phyloP scores from a whole-genome alignment of 1,140 invertebrate genomes.

The Parasteatoda tepidariorum region DNA sequence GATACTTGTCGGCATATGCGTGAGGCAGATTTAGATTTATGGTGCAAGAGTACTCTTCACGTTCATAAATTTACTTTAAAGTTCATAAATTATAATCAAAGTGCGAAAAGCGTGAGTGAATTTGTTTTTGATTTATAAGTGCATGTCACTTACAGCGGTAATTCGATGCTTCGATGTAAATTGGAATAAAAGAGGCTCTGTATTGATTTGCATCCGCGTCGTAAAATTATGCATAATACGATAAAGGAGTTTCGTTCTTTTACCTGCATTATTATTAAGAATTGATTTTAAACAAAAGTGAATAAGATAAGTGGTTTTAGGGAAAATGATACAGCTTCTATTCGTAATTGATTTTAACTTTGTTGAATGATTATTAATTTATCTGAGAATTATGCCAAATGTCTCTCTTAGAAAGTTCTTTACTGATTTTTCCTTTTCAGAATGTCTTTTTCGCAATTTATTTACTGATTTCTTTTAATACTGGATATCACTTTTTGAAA shows the following conservation, averaged over 20 bases:
- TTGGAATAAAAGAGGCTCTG: neutral
- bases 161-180: neutral
- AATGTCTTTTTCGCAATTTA: no score
- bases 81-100: conserved; percentile 8
- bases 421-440: no score
- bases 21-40: conserved; percentile 2
- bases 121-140: conserved; percentile 7
- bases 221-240: neutral
- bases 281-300: neutral
- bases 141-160: neutral
- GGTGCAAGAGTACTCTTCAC: neutral
- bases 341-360: no score
- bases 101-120: neutral
- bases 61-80: conserved; percentile 5
- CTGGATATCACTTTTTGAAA: no score
- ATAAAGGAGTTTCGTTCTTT: neutral
- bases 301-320: neutral
- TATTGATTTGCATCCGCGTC: neutral
- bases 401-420: no score
- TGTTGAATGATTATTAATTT: no score
- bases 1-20: neutral
- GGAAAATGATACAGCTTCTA: neutral
- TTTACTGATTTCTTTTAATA: no score
- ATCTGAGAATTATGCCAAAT: no score
- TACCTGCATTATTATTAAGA: neutral